These are phyloP conservation scores for Conus canariensis DNA, from an alignment of 2,888 invertebrate species.

Conservation along the genomic window DNA sequence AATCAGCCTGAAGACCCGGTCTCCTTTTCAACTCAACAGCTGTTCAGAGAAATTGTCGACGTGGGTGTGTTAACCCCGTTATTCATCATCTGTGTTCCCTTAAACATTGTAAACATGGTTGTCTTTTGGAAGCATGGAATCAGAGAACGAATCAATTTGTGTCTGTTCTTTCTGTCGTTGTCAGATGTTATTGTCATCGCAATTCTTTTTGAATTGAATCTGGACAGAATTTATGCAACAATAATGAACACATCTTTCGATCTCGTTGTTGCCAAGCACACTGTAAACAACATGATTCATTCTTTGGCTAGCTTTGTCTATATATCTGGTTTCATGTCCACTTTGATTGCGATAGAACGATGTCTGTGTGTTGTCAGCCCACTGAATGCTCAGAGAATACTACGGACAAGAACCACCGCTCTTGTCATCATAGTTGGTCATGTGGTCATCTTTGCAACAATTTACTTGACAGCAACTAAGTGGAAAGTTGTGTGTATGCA, in stretches of 20 bases:
- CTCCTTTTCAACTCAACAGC: neutral
- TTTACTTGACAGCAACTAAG: neutral
- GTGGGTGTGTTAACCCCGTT: neutral
- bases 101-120: neutral
- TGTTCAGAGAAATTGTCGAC: neutral
- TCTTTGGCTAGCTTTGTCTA: neutral
- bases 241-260: neutral
- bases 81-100: neutral
- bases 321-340: conserved; percentile 3
- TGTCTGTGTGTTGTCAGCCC: conserved; percentile 17
- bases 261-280: neutral
- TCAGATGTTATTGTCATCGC: neutral
- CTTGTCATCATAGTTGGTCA: neutral
- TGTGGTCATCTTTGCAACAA: neutral
- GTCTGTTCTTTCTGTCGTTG: neutral
- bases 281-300: neutral
- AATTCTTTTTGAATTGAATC: neutral
- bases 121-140: neutral
- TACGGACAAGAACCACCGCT: neutral
- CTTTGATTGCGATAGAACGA: neutral
- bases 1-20: conserved; percentile 12
- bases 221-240: neutral
- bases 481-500: conserved; percentile 3
- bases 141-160: neutral
- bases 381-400: neutral